phyloP scores from a whole-genome alignment of 2,888 invertebrate genomes.

The Brenthis daphne region DNA sequence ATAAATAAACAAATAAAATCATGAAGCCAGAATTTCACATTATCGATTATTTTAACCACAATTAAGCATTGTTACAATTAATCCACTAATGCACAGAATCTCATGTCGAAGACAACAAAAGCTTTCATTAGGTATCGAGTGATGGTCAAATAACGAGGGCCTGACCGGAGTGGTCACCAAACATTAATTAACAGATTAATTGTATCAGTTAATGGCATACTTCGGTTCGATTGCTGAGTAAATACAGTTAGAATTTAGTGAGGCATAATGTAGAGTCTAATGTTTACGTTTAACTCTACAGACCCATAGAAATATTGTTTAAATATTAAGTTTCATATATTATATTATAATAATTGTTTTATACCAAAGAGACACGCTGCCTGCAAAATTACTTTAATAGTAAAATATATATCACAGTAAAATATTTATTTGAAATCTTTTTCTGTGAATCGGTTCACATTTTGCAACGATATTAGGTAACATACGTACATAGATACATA shows the following conservation, averaged over 20 bases:
- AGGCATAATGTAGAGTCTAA: background rate
- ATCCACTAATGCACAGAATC: conserved; percentile 24
- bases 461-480: no score
- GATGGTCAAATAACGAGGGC: conserved; percentile 69
- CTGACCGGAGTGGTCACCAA: conserved; percentile 69
- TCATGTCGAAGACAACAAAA: conserved; percentile 40
- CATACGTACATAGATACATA: no score
- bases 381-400: no score
- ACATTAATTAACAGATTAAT: conserved; percentile 79
- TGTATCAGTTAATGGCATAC: conserved; percentile 71
- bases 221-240: conserved; percentile 57
- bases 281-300: background rate
- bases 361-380: no score
- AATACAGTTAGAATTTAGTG: conserved; percentile 39
- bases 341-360: no score
- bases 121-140: conserved; percentile 72
- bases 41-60: conserved; percentile 3
- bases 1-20: background rate
- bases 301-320: no score
- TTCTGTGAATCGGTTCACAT: no score
- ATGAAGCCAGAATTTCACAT: background rate
- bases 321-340: no score
- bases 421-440: no score
- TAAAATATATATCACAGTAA: no score
- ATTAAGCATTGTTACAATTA: conserved; percentile 17